Base-by-base conservation (phyloP, 1,140 invertebrate genomes). In the Pseudachorutes palmiensis region DNA sequence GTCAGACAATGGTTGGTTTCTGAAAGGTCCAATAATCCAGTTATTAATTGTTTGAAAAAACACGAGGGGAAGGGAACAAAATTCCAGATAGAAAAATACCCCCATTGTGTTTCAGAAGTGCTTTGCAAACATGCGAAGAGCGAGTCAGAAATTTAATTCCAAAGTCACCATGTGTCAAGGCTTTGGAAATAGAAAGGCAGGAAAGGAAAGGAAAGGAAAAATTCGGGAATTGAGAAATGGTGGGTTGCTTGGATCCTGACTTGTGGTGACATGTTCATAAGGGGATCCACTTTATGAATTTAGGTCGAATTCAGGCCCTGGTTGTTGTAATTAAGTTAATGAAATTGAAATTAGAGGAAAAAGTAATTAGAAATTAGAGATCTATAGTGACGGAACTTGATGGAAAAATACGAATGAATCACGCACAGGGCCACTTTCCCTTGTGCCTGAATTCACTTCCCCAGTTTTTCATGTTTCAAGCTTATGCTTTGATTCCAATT, bases 1-100 rank as follows among this genome's bases (percentile, higher is more conserved):
- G 69, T 61, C 65, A 66, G 41, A 62, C 26, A 49, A 67, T 55
- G 69, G 69, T 70, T 70, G 69, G 69, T 26, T 67, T 70, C 49
- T 57, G 28, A 31, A 33, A 49, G 62, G 58, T 41, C 69, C 69
- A 70, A 70, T 70, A 68, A 68, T 61, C 12, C 51, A 14, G 5
- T 26, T 22, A 55, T 45, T 45, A 45, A 45, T 45, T 45, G 9
- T 45, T 45, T 45, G 36, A 19, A 45, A 9, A 45, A 12, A 19
- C 36, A 45, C 36, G 9, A 19, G 36, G 19, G 36, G 36, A 19
- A 19, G 36, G 19, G 19, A 45, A 19, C n/a, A n/a, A n/a, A n/a
- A n/a, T n/a, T n/a, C n/a, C n/a, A n/a, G n/a, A n/a, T n/a, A n/a
- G n/a, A n/a, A n/a, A n/a, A n/a, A n/a, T n/a, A n/a, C n/a, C n/a